These are phyloP conservation scores for Callocephalon fimbriatum DNA, from an alignment of 2,113 vertebrate genomes.

Conservation along the genomic window DNA sequence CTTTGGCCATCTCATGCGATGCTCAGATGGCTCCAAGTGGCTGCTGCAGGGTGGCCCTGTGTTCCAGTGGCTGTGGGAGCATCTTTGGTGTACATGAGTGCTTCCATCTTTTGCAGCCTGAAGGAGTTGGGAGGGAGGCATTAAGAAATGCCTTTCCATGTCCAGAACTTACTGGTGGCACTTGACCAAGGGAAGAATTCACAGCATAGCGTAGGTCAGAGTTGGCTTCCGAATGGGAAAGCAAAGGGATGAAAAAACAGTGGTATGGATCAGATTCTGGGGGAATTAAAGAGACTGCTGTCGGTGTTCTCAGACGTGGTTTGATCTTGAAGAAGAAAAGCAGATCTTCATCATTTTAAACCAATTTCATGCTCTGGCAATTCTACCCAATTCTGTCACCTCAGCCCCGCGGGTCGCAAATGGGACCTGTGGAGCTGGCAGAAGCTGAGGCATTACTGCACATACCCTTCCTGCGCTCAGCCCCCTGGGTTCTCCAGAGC, in stretches of 20 bases:
- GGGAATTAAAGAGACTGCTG: constrained; percentile 40
- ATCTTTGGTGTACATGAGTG: not conserved
- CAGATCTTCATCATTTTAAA: constrained; percentile 76
- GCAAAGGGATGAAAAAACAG: constrained; percentile 33
- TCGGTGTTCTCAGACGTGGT: constrained; percentile 58
- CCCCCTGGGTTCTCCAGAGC: not conserved
- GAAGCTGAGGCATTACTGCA: not conserved
- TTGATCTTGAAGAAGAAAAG: constrained; percentile 72
- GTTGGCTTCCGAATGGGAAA: constrained; percentile 32
- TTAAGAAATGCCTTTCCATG: not conserved
- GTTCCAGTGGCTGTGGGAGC: not conserved
- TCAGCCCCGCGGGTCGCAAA: constrained; percentile 29
- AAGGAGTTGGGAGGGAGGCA: not conserved
- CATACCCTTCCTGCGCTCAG: not conserved
- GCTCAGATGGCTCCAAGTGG: not conserved
- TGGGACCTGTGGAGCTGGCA: not conserved
- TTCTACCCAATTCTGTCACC: constrained; percentile 57
- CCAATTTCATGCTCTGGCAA: constrained; percentile 76
- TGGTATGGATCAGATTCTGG: constrained; percentile 41
- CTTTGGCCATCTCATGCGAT: not conserved
- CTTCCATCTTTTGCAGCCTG: not conserved
- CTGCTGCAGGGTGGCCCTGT: not conserved
- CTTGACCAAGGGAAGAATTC: constrained; percentile 11
- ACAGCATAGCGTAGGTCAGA: not conserved
- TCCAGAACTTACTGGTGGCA: not conserved